Evolutionary conservation across 2,888 invertebrate genomes (phyloP).

Genomic region (Polyommatus icarus): DNA sequence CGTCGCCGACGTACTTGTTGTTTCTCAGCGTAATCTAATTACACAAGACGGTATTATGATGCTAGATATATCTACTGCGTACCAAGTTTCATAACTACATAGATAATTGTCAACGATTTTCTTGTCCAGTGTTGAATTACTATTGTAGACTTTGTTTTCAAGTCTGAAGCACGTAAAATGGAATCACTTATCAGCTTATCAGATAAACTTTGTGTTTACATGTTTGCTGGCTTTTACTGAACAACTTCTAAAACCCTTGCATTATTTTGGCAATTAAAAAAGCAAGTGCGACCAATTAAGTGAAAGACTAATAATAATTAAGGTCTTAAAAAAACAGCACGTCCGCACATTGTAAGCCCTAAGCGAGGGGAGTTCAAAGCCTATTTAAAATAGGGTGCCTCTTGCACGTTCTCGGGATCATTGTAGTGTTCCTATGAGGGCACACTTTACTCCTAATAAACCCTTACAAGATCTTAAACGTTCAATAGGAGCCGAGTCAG

Average conservation of each 20-base stretch:
- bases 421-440: constrained; percentile 23
- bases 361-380: constrained; percentile 28
- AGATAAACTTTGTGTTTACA: too few species aligned
- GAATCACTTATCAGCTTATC: too few species aligned
- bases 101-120: background rate
- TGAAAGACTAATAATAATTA: background rate
- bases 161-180: background rate
- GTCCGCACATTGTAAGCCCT: constrained; percentile 10
- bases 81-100: background rate
- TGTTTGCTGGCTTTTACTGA: background rate
- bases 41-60: constrained; percentile 12
- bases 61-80: constrained; percentile 13
- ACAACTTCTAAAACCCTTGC: background rate
- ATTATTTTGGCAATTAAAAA: background rate
- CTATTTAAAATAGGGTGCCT: constrained; percentile 25
- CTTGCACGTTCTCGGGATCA: background rate
- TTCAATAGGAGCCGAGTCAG: constrained; percentile 12
- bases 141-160: background rate
- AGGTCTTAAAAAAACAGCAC: constrained; percentile 20
- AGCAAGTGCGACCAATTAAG: constrained; percentile 10
- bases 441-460: constrained; percentile 27
- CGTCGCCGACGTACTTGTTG: constrained; percentile 17
- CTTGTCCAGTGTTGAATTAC: background rate
- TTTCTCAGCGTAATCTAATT: constrained; percentile 24
- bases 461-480: background rate